Percentiles rank a stretch among this genome's conserved stretches.
These are phyloP conservation scores for Subanguina moxae DNA, from an alignment of 1,140 invertebrate genomes.

Conservation along the genomic window DNA sequence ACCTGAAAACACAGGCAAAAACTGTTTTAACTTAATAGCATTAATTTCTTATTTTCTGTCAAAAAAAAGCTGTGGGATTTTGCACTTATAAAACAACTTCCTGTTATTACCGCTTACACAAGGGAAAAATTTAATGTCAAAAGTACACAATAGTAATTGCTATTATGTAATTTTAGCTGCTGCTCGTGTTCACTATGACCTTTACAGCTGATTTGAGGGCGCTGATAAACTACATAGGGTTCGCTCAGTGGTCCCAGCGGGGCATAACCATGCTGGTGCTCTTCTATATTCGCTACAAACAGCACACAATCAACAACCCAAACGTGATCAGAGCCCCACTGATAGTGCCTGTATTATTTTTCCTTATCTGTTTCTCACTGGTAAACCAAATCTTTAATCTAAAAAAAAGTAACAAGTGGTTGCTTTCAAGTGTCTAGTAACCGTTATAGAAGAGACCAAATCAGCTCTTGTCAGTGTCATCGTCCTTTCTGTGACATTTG, in stretches of 20 bases:
- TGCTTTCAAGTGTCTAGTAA: constrained; percentile 14
- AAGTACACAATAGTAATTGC: not conserved
- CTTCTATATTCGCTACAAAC: constrained; percentile 40
- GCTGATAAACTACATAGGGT: constrained; percentile 39
- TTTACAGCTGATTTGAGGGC: constrained; percentile 19
- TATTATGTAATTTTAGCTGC: not conserved
- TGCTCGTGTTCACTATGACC: constrained; percentile 24
- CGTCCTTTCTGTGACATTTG: constrained; percentile 17
- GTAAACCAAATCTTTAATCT: constrained; percentile 1
- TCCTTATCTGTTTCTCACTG: constrained; percentile 30
- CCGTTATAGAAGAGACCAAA: constrained; percentile 28
- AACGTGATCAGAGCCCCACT: constrained; percentile 40
- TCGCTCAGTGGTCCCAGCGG: constrained; percentile 41
- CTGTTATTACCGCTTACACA: too few species aligned
- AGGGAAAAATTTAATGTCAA: too few species aligned
- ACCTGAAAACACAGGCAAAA: too few species aligned
- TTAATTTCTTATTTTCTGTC: too few species aligned
- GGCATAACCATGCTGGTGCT: constrained; percentile 41
- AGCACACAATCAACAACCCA: constrained; percentile 29
- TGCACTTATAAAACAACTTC: too few species aligned
- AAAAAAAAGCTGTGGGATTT: too few species aligned
- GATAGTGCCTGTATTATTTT: constrained; percentile 43
- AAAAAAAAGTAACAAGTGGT: not conserved
- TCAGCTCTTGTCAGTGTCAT: constrained; percentile 28
- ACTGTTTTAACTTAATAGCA: too few species aligned